Evolutionary conservation across 2,888 invertebrate genomes (phyloP).

Genomic region (Nyleta sp.): DNA sequence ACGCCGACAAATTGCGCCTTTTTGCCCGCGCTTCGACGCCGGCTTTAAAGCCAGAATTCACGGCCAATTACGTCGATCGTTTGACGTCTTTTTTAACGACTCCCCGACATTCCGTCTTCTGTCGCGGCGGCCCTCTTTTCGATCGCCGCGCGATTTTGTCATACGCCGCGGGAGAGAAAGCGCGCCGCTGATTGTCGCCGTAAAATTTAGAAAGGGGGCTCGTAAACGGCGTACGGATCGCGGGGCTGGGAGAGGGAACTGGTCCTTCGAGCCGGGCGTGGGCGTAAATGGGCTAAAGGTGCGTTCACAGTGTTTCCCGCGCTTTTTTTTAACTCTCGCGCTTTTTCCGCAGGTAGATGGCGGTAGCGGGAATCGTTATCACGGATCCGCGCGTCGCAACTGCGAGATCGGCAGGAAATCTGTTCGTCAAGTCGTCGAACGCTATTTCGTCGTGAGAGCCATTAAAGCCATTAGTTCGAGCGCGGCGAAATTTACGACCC

Average conservation of each 20-base stretch:
- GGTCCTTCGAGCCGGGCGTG: slow-evolving; percentile 72
- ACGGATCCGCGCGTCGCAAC: no score
- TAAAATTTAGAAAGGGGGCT: slow-evolving; percentile 78
- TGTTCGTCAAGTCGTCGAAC: no score
- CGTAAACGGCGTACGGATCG: slow-evolving; percentile 76
- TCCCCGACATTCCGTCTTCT: slow-evolving; percentile 34
- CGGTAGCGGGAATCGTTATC: no score
- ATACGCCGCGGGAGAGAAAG: slow-evolving; percentile 53
- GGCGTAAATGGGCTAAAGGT: slow-evolving; percentile 71
- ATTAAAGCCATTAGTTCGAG: no score
- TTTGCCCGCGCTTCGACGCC: slow-evolving; percentile 33
- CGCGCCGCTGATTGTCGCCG: slow-evolving; percentile 74
- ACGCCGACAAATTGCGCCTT: slow-evolving; percentile 53
- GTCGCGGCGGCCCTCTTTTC: slow-evolving; percentile 19
- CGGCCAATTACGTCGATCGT: slow-evolving; percentile 57
- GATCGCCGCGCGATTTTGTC: slow-evolving; percentile 43
- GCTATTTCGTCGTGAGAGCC: no score
- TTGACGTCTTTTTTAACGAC: slow-evolving; percentile 63
- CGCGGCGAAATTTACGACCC: no score
- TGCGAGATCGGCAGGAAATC: no score
- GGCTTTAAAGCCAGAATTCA: slow-evolving; percentile 47
- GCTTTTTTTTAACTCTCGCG: not conserved
- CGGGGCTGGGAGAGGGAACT: slow-evolving; percentile 59
- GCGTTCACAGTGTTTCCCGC: slow-evolving; percentile 45
- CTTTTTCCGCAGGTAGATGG: no score